These are phyloP conservation scores for Saturnia japonica DNA, from an alignment of 2,888 invertebrate genomes.

Conservation along the genomic window DNA sequence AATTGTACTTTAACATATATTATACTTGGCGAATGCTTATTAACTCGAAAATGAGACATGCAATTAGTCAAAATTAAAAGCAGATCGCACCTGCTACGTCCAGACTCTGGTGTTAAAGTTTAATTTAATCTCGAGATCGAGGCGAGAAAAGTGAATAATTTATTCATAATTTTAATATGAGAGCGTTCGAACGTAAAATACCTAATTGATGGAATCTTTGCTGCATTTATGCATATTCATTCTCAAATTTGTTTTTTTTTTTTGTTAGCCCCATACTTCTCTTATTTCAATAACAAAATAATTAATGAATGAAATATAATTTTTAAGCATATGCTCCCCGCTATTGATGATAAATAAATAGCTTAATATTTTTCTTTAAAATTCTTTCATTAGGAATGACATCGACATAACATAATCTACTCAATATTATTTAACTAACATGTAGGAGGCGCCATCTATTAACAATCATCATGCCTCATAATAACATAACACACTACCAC, in stretches of 20 bases:
- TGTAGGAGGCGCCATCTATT: too few species aligned
- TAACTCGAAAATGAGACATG: constrained; percentile 1
- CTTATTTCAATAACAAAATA: too few species aligned
- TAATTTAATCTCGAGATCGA: constrained; percentile 15
- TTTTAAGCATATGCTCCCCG: too few species aligned
- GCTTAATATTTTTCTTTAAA: too few species aligned
- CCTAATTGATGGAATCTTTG: neutral
- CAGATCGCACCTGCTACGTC: constrained; percentile 10
- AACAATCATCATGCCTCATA: too few species aligned
- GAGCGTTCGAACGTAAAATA: neutral
- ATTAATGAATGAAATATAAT: too few species aligned
- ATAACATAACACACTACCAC: too few species aligned
- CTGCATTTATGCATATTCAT: neutral
- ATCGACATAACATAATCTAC: too few species aligned
- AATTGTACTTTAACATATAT: neutral
- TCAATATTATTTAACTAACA: too few species aligned
- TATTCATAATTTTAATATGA: constrained; percentile 11
- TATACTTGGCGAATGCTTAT: neutral
- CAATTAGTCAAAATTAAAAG: constrained; percentile 17
- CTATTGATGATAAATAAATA: too few species aligned
- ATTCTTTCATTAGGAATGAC: too few species aligned
- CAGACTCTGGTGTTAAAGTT: neutral
- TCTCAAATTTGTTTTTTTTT: neutral
- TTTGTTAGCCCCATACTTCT: too few species aligned
- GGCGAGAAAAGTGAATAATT: constrained; percentile 5